phyloP scores from a whole-genome alignment of 2,888 invertebrate genomes.

The Polyploca ridens region DNA sequence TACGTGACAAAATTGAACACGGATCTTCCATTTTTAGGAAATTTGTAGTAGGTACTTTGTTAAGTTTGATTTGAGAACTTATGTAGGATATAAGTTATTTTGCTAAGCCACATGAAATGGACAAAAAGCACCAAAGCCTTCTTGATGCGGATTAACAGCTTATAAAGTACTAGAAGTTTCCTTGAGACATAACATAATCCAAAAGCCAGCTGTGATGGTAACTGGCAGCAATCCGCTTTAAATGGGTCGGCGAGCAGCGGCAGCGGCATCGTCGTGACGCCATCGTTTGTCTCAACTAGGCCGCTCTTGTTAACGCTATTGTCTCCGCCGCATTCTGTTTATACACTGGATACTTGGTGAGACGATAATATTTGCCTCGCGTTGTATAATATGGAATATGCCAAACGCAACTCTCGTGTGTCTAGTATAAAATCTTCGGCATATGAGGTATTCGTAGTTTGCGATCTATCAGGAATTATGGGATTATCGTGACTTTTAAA shows the following conservation, averaged over 20 bases:
- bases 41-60: too few relatives aligned
- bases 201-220: constrained; percentile 26
- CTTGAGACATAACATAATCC: constrained; percentile 9
- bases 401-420: neutral
- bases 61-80: too few relatives aligned
- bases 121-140: neutral
- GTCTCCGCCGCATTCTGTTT: constrained; percentile 59
- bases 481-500: too few relatives aligned
- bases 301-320: constrained; percentile 76
- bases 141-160: neutral
- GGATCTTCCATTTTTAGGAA: too few relatives aligned
- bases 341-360: constrained; percentile 41
- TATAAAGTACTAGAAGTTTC: neutral
- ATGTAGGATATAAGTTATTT: too few relatives aligned
- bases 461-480: neutral
- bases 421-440: neutral
- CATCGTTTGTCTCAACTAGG: constrained; percentile 74
- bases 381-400: neutral
- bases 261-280: constrained; percentile 62
- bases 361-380: constrained; percentile 28
- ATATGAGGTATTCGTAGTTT: neutral
- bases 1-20: too few relatives aligned
- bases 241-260: constrained; percentile 63
- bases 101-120: too few relatives aligned
- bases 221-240: constrained; percentile 59